These are phyloP conservation scores for Phthorimaea operculella DNA, from an alignment of 1,140 invertebrate species.

Conservation along the genomic window DNA sequence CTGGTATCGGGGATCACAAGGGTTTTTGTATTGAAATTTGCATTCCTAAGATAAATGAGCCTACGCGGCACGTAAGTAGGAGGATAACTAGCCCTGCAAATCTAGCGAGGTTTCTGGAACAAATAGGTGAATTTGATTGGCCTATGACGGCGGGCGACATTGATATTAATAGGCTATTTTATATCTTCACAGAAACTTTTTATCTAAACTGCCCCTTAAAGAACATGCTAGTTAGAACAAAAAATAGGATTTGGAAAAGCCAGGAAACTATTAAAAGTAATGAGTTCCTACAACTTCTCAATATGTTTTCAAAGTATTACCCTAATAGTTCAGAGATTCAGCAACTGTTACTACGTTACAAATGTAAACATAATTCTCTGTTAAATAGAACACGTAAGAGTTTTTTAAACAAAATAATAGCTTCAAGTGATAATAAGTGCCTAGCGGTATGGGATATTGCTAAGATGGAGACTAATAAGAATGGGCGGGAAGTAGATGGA, in stretches of 20 bases:
- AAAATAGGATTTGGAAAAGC: not conserved
- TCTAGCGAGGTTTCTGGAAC: not conserved
- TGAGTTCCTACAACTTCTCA: not conserved
- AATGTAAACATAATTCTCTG: constrained; percentile 1
- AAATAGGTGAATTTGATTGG: not conserved
- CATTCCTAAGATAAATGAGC: not conserved
- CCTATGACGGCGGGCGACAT: no score
- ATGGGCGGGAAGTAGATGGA: not conserved
- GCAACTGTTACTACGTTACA: not conserved
- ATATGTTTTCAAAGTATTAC: not conserved
- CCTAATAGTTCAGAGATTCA: not conserved
- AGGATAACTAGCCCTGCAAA: not conserved
- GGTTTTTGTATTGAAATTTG: not conserved
- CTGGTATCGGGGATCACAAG: not conserved
- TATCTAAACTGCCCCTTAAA: not conserved
- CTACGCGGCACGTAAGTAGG: not conserved
- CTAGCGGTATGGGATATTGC: not conserved
- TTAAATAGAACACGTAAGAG: not conserved
- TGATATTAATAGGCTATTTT: not conserved
- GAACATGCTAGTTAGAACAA: not conserved
- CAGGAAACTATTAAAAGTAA: constrained; percentile 1
- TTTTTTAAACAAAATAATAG: not conserved
- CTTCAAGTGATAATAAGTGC: not conserved
- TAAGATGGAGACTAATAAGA: not conserved
- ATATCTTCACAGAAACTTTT: not conserved